Evolutionary conservation across 1,140 invertebrate species (phyloP), one percentile per base, ranked within the genome.

Genomic region (Bombus waltoni): DNA sequence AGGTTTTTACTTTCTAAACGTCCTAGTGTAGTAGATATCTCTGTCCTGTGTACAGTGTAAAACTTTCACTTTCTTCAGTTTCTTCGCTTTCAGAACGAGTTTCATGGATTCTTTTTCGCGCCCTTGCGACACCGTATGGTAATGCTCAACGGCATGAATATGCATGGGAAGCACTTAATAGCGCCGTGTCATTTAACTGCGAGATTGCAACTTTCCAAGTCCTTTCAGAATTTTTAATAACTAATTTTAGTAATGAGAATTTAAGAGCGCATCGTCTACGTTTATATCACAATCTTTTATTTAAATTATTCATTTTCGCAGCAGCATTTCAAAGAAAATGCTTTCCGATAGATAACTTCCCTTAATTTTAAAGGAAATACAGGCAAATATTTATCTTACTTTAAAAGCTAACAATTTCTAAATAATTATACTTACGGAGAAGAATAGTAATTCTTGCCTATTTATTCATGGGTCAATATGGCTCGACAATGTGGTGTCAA

Each of bases 241-340:
- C 72, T 83, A 83, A 76, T 76, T 83, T 83, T 66, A 40, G 72
- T 53, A 76, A 83, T 83, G 44, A 76, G 65, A 83, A 76, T 83
- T 75, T 65, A 83, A 66, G 32, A 28, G 32, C 1, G 4, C 15
- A 25, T 22, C 11, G 15, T 35, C 66, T 10, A 8, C 66, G 35
- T 53, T 57, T 70, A n/a, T 10, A 8, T 38, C 65, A 28, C 44
- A 40, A 70, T n/a, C 11, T 47, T 68, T 68, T 10, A 68, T 38
- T 68, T 38, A 25, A 68, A 68, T 68, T 38, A 53, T 13, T 6
- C 40, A 13, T 35, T 44, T 75, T 57, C 35, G 1, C 5, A 18
- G 2, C 25, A 22, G 22, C 32, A 25, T 25, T 35, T 53, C 72
- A 25, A 47, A 74, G n/a, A 5, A 53, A 6, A 15, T 18, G 6